These are phyloP conservation scores for Sphenopsis melanotis DNA, from an alignment of 2,797 vertebrate genomes.

Conservation along the genomic window DNA sequence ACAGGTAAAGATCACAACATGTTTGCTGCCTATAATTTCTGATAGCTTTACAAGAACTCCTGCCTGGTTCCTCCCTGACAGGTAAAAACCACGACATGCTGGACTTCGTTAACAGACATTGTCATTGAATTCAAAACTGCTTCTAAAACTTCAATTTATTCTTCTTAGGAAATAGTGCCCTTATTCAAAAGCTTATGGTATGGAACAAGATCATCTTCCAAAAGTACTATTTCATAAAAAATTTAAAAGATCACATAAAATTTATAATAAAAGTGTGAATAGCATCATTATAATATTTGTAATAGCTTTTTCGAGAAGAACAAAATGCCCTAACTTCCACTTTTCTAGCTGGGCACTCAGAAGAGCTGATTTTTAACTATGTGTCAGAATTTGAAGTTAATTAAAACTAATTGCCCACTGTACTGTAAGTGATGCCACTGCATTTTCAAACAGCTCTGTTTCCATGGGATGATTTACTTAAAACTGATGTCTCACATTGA, in stretches of 20 bases:
- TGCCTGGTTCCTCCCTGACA: background rate
- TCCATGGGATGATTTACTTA: slow-evolving; percentile 29
- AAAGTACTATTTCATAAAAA: background rate
- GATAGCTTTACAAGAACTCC: background rate
- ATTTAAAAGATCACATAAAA: background rate
- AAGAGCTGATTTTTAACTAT: slow-evolving; percentile 26
- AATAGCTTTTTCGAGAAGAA: slow-evolving; percentile 27
- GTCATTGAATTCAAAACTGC: background rate
- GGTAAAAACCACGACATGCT: background rate
- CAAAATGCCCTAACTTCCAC: slow-evolving; percentile 15
- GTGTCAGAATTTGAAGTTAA: slow-evolving; percentile 70
- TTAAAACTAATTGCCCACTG: slow-evolving; percentile 66
- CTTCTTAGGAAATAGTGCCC: background rate
- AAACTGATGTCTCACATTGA: background rate
- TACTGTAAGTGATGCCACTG: slow-evolving; percentile 43
- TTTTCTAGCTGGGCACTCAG: background rate
- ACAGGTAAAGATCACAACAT: background rate
- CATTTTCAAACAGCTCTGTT: slow-evolving; percentile 49
- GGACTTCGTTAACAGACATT: background rate
- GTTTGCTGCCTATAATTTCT: background rate
- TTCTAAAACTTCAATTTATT: background rate
- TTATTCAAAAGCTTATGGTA: background rate
- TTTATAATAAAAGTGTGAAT: background rate
- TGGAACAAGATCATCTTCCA: background rate
- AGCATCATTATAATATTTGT: background rate